Percentiles rank a stretch among this genome's conserved stretches.
phyloP scores from a whole-genome alignment of 2,888 invertebrate species.

The Drosophila diplacantha region DNA sequence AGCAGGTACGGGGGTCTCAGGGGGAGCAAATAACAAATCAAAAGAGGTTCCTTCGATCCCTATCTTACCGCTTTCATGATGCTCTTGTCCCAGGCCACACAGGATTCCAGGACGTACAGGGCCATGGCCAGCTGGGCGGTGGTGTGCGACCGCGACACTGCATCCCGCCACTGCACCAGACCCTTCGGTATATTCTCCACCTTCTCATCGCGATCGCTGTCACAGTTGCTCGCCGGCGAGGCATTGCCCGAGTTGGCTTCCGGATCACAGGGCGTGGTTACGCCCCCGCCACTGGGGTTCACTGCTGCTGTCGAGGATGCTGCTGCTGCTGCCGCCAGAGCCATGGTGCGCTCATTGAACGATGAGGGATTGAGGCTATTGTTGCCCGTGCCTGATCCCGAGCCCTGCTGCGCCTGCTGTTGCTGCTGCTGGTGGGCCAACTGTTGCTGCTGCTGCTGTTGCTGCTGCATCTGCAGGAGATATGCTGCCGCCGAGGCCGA shows the following conservation, averaged over 20 bases:
- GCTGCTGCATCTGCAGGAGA: conserved; percentile 74
- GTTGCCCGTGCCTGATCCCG: conserved; percentile 12
- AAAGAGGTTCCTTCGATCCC: conserved; percentile 2
- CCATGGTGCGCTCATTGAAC: conserved; percentile 74
- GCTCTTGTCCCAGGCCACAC: conserved; percentile 99
- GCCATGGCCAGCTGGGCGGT: conserved; percentile 95
- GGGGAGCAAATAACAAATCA: background rate
- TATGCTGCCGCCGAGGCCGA: conserved; percentile 77
- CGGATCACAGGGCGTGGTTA: conserved; percentile 33
- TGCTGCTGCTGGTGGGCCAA: conserved; percentile 71
- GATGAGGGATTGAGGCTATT: conserved; percentile 67
- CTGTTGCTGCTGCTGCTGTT: conserved; percentile 67
- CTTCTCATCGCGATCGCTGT: conserved; percentile 76
- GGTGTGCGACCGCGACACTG: conserved; percentile 88
- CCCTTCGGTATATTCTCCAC: conserved; percentile 80
- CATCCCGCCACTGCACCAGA: conserved; percentile 92
- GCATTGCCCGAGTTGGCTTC: conserved; percentile 73
- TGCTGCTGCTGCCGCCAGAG: conserved; percentile 69
- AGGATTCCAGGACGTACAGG: conserved; percentile 91
- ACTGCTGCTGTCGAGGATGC: conserved; percentile 39
- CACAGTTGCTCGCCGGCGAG: conserved; percentile 76
- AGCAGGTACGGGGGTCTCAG: conserved; percentile 7
- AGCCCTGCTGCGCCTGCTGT: conserved; percentile 60
- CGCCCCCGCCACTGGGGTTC: conserved; percentile 28
- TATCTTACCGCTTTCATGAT: conserved; percentile 97